Base-by-base conservation (phyloP, 2,797 vertebrate species). In the Neosilurus hyrtlii region DNA sequence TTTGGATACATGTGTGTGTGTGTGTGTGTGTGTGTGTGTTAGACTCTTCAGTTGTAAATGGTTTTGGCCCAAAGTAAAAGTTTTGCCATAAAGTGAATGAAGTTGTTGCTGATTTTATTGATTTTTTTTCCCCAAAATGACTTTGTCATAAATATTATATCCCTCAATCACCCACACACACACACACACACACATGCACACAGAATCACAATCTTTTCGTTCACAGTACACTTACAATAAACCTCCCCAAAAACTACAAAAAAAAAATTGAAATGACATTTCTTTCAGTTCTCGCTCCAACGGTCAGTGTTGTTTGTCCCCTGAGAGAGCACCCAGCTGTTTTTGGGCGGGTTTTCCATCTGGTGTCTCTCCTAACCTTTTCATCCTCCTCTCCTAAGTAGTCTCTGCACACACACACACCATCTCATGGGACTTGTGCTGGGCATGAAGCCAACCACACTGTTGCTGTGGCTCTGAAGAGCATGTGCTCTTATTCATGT, bases 11-110 rank as follows among this genome's bases (percentile, higher is more conserved):
- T 84, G 90, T 89, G 89, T 87, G 78, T 82, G 57, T 79, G 90
- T 90, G 80, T 84, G 80, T 80, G 71, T 15, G 70, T 77, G 80
- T 87, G 92, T 89, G 86, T 84, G 89, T 89, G 87, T 88, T 89
- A 89, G 86, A 86, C 70, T 85, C 84, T 65, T 59, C 76, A 81
- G 84, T 81, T 84, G 83, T 87, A 61, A 22, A 70, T 75, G 84
- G 43, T 43, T 43, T 43, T 43, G 43, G 8, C 43, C 8, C 43
- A 43, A 43, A 43, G 43, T 43, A 43, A 43, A 87, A 85, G 83
- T 83, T 84, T 75, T 83, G 81, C 81, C 43, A 82, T 88, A 90
- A 87, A 85, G 83, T 68, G 26, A 22, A 84, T 70, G 87, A 65
- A 84, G 85, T 86, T 75, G 57, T 83, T 81, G 88, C 82, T 87